phyloP scores from a whole-genome alignment of 2,888 invertebrate species.

The Ischnus inquisitorius region DNA sequence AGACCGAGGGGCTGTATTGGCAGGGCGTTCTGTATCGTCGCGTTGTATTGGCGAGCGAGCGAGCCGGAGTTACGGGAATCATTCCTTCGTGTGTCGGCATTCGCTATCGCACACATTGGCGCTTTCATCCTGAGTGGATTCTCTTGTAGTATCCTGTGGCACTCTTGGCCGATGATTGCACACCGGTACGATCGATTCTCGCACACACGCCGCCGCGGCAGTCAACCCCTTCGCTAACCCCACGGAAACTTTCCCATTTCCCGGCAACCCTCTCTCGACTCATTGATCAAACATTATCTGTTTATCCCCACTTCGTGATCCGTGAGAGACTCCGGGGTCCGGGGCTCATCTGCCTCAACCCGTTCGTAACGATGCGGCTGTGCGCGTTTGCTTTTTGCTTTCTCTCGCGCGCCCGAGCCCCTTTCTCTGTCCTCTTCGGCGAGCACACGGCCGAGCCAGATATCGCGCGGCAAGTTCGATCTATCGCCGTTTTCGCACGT shows the following conservation, averaged over 20 bases:
- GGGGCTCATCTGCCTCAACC: conserved; percentile 25
- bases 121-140: conserved; percentile 60
- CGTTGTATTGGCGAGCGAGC: conserved; percentile 11
- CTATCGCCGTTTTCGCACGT: not conserved
- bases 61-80: conserved; percentile 10
- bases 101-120: conserved; percentile 31
- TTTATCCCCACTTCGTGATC: conserved; percentile 68
- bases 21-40: not conserved
- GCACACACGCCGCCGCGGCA: conserved; percentile 14
- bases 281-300: conserved; percentile 79
- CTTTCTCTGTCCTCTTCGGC: not conserved
- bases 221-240: conserved; percentile 55
- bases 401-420: conserved; percentile 17
- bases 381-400: conserved; percentile 28
- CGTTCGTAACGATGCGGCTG: not conserved
- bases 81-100: conserved; percentile 10
- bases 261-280: conserved; percentile 64
- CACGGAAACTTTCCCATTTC: conserved; percentile 33
- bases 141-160: conserved; percentile 39
- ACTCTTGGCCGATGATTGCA: conserved; percentile 18
- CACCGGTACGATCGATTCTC: conserved; percentile 44
- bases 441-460: not conserved
- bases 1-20: not conserved
- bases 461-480: not conserved
- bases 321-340: conserved; percentile 25